Evolutionary conservation across 2,113 vertebrate genomes (phyloP), one percentile per base, ranked within the genome.

Genomic region (Accipiter cooperii): DNA sequence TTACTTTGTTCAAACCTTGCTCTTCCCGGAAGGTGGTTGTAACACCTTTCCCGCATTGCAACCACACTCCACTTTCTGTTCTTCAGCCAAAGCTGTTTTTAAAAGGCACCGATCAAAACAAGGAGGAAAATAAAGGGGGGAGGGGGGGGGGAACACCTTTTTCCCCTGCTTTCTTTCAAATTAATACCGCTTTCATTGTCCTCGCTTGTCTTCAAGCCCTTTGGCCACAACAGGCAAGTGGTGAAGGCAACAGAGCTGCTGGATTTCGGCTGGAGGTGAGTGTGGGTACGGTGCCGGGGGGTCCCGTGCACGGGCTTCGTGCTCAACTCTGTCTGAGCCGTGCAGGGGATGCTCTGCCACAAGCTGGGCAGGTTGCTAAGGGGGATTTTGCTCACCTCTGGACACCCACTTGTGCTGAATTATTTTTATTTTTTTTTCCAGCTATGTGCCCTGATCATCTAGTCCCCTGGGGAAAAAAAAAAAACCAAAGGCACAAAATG

Each of bases 161-260:
- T 42, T 3, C 3, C 38, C 17, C 17, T 2, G 1, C 34, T 70
- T 65, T 31, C 33, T 58, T 52, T 51, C 71, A 44, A 44, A 33
- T 83, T 47, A 34, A 17, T 9, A 3, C n/a, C 0, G 1, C 18
- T 28, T 10, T 26, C 61, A 2, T 12, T 1, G 7, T 9, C 61
- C 78, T 57, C 5, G 0, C 31, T 13, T 19, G 24, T 4, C 42
- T 71, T 14, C 60, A 17, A 11, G 51, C 29, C 4, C 38, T 70
- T 38, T 12, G 54, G 54, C 49, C 10, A 4, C 75, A 26, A 4
- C 7, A 13, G 57, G 49, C 8, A 3, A 17, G n/a, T 0, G 17
- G n/a, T 2, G 24, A 18, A 10, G 58, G 1, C 17, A 4, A 0
- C 4, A 0, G 54, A n/a, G 68, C 8, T 0, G 7, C 25, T 3